Evolutionary conservation across 92 coral and sea anemone genomes (phyloP).

Genomic region (Scolanthus callimorphus): DNA sequence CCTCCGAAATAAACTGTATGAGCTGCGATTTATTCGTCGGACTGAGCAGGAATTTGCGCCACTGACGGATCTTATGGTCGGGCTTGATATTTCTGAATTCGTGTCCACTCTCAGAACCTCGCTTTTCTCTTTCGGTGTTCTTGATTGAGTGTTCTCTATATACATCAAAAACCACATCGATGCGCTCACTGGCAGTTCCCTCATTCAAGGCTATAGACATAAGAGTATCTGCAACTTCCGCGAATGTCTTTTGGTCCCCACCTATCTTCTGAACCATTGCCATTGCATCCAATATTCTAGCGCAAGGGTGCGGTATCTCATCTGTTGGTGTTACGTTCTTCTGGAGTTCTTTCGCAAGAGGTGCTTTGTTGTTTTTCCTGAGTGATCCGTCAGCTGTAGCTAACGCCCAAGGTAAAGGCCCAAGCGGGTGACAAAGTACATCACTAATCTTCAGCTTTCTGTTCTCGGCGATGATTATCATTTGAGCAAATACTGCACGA

Average conservation of each 20-base stretch:
- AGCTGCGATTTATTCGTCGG: slow-evolving; percentile 28
- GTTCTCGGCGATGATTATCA: slow-evolving; percentile 48
- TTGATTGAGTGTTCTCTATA: slow-evolving; percentile 40
- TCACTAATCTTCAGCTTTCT: slow-evolving; percentile 33
- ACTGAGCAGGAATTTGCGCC: slow-evolving; percentile 36
- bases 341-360: slow-evolving; percentile 28
- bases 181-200: slow-evolving; percentile 8
- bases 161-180: slow-evolving; percentile 49
- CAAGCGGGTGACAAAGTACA: slow-evolving; percentile 36
- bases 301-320: slow-evolving; percentile 38
- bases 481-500: slow-evolving; percentile 43
- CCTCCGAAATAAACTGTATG: slow-evolving; percentile 9
- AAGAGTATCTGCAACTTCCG: slow-evolving; percentile 28
- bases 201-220: slow-evolving; percentile 18
- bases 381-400: slow-evolving; percentile 26
- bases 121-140: slow-evolving; percentile 38
- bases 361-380: slow-evolving; percentile 26
- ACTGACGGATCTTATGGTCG: slow-evolving; percentile 27
- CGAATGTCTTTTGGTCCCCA: slow-evolving; percentile 42
- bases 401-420: slow-evolving; percentile 32
- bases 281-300: slow-evolving; percentile 60
- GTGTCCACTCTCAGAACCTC: slow-evolving; percentile 27
- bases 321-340: slow-evolving; percentile 32
- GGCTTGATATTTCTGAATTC: slow-evolving; percentile 34
- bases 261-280: slow-evolving; percentile 49